These are phyloP conservation scores for Salvelinus namaycush DNA, from an alignment of 2,113 vertebrate species.

Conservation along the genomic window DNA sequence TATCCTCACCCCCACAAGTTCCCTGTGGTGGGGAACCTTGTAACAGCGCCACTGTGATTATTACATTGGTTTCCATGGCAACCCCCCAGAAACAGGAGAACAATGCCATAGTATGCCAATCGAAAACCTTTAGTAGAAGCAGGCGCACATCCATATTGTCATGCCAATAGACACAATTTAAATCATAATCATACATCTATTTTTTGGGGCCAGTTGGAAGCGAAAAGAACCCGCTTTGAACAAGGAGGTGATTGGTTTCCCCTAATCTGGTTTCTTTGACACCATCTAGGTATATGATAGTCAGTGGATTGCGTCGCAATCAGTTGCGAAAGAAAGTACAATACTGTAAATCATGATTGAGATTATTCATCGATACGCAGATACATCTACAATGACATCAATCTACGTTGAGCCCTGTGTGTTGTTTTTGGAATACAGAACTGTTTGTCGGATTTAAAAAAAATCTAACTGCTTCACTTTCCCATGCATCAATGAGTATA, in stretches of 20 bases:
- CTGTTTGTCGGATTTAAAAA: background rate
- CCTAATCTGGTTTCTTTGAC: conserved; percentile 45
- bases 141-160: conserved; percentile 25
- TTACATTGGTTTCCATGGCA: conserved; percentile 39
- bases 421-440: background rate
- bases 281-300: conserved; percentile 24
- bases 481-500: background rate
- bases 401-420: background rate
- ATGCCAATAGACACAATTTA: conserved; percentile 38
- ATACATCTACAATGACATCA: background rate
- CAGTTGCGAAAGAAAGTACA: conserved; percentile 22
- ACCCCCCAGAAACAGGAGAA: conserved; percentile 31
- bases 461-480: background rate
- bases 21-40: conserved; percentile 31
- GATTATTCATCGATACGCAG: conserved; percentile 35
- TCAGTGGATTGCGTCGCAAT: conserved; percentile 22
- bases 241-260: conserved; percentile 45
- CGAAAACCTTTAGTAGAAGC: conserved; percentile 37
- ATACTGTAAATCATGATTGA: conserved; percentile 11
- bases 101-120: conserved; percentile 41
- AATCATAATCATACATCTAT: conserved; percentile 44
- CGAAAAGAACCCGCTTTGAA: conserved; percentile 35
- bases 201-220: conserved; percentile 24
- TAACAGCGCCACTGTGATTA: conserved; percentile 43
- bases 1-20: conserved; percentile 23